A percentile compares a stretch with the other conserved stretches of the same genome.
Evolutionary conservation across 2,888 invertebrate species (phyloP).

Genomic region (Ormyrus thymus): DNA sequence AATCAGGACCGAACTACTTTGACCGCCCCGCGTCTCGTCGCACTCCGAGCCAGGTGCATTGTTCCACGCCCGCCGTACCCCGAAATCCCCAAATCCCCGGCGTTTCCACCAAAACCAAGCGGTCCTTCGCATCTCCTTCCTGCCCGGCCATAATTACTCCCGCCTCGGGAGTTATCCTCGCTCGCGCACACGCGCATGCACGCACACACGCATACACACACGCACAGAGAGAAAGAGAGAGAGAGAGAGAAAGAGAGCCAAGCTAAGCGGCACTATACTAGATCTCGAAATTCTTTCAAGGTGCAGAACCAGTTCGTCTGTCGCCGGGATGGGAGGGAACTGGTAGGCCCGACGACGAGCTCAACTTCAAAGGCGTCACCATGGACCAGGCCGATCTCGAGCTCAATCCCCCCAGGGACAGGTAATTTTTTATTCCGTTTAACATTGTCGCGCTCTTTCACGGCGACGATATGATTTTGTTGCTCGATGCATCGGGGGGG

Average conservation of each 20-base stretch:
- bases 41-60: too few relatives aligned
- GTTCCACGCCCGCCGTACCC: too few relatives aligned
- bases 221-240: background rate
- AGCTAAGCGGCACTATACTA: slow-evolving; percentile 22
- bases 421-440: slow-evolving; percentile 67
- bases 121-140: background rate
- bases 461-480: too few relatives aligned
- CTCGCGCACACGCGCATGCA: background rate
- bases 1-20: too few relatives aligned
- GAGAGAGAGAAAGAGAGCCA: too few relatives aligned
- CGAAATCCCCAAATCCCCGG: too few relatives aligned
- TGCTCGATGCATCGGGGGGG: too few relatives aligned
- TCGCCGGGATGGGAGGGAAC: slow-evolving; percentile 93
- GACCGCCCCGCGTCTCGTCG: too few relatives aligned
- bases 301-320: slow-evolving; percentile 85
- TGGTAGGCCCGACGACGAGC: slow-evolving; percentile 88
- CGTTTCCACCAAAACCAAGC: too few relatives aligned
- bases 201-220: background rate
- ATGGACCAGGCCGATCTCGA: slow-evolving; percentile 83
- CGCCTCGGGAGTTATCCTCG: too few relatives aligned
- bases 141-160: background rate
- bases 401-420: slow-evolving; percentile 86
- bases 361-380: slow-evolving; percentile 85
- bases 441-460: background rate
- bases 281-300: slow-evolving; percentile 53